phyloP scores from a whole-genome alignment of 1,140 invertebrate genomes.

The Dreissena polymorpha region DNA sequence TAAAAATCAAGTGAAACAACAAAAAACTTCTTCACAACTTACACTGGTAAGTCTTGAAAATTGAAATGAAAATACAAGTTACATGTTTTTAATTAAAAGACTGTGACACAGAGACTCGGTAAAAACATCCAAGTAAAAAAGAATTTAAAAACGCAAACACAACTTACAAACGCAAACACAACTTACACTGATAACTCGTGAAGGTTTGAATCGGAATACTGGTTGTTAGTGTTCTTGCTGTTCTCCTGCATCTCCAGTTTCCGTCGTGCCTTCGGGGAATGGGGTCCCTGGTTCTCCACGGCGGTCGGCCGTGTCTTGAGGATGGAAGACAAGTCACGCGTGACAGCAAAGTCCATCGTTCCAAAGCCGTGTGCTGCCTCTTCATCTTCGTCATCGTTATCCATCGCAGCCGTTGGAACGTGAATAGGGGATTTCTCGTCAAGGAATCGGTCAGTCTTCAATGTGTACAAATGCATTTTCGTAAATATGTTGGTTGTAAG shows the following conservation, averaged over 20 bases:
- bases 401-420: constrained; percentile 68
- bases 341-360: constrained; percentile 71
- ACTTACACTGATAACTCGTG: constrained; percentile 77
- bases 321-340: constrained; percentile 62
- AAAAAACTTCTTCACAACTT: no score
- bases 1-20: no score
- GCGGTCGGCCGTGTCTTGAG: constrained; percentile 28
- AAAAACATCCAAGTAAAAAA: background rate
- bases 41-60: no score
- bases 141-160: background rate
- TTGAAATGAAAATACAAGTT: no score
- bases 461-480: no score
- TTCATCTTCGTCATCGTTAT: constrained; percentile 62
- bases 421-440: constrained; percentile 27
- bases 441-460: background rate
- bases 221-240: constrained; percentile 47
- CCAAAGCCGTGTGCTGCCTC: constrained; percentile 46
- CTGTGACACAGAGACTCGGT: background rate
- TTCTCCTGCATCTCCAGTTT: constrained; percentile 57
- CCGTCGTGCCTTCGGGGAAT: constrained; percentile 65
- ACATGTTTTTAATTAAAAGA: no score
- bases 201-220: constrained; percentile 71
- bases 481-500: no score
- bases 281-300: constrained; percentile 49
- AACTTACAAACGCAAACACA: background rate